Evolutionary conservation across 2,888 invertebrate genomes (phyloP).

Genomic region (Holacanthella duospinosa): DNA sequence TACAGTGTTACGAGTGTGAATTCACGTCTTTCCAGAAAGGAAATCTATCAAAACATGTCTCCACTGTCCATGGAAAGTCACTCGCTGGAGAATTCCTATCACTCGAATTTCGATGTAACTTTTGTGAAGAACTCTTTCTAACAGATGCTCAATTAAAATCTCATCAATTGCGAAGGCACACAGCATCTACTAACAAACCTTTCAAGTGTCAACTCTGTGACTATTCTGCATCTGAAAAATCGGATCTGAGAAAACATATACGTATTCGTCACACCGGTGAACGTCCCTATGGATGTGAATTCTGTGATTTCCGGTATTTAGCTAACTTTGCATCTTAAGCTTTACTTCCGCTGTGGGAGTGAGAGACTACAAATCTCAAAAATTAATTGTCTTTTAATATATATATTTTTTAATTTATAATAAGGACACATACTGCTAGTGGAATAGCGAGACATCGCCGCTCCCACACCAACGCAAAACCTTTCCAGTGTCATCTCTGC

Average conservation of each 20-base stretch:
- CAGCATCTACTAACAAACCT: background rate
- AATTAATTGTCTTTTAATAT: background rate
- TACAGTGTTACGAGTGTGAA: background rate
- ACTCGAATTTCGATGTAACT: background rate
- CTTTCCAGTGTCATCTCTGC: background rate
- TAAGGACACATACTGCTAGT: background rate
- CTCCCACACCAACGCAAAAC: background rate
- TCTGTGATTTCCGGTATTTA: background rate
- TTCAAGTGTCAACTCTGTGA: slow-evolving; percentile 5
- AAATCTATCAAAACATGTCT: background rate
- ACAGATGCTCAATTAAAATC: background rate
- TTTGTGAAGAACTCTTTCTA: background rate
- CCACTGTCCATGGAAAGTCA: background rate
- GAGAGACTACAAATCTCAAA: background rate
- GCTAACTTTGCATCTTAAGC: background rate
- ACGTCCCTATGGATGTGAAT: slow-evolving; percentile 5
- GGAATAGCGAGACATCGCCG: background rate
- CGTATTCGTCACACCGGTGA: slow-evolving; percentile 1
- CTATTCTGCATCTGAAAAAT: background rate
- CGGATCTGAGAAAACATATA: slow-evolving; percentile 3
- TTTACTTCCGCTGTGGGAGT: too few relatives aligned
- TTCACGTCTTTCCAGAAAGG: slow-evolving; percentile 1
- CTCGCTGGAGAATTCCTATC: background rate
- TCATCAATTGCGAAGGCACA: background rate
- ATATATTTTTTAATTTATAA: background rate